These are phyloP conservation scores for Pandemis heparana DNA, from an alignment of 2,888 invertebrate species.

Conservation along the genomic window DNA sequence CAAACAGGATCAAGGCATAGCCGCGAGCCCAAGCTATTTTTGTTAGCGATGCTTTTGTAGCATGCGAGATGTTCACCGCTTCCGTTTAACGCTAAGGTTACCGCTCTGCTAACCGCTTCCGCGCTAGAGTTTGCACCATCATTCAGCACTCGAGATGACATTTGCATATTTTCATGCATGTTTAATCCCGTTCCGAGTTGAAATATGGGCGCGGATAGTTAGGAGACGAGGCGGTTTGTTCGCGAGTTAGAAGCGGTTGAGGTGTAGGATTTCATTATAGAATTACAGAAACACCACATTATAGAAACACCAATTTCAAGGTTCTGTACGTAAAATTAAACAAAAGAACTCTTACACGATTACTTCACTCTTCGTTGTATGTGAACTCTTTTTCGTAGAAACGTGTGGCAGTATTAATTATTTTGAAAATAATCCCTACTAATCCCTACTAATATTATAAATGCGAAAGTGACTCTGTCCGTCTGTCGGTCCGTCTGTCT, in stretches of 20 bases:
- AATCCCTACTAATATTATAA: too few species aligned
- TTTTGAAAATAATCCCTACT: too few species aligned
- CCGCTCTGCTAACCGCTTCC: not conserved
- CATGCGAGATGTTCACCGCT: not conserved
- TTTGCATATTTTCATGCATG: slow-evolving; percentile 3
- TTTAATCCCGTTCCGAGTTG: not conserved
- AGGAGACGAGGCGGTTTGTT: not conserved
- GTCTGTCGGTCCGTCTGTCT: too few species aligned
- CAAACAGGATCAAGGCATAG: too few species aligned
- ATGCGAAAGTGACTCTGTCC: too few species aligned
- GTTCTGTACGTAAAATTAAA: too few species aligned
- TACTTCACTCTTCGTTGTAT: too few species aligned
- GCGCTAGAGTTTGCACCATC: not conserved
- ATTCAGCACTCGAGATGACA: not conserved
- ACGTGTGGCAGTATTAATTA: too few species aligned
- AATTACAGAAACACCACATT: too few species aligned
- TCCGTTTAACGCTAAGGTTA: not conserved
- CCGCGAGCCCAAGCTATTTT: too few species aligned
- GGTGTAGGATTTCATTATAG: not conserved
- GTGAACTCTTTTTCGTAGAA: too few species aligned
- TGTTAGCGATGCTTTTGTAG: not conserved
- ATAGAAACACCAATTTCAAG: not conserved
- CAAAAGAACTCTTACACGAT: too few species aligned
- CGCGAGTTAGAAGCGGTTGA: not conserved
- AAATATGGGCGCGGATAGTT: slow-evolving; percentile 1